Base-by-base conservation (phyloP, 1,140 invertebrate species). In the Heliothis virescens region DNA sequence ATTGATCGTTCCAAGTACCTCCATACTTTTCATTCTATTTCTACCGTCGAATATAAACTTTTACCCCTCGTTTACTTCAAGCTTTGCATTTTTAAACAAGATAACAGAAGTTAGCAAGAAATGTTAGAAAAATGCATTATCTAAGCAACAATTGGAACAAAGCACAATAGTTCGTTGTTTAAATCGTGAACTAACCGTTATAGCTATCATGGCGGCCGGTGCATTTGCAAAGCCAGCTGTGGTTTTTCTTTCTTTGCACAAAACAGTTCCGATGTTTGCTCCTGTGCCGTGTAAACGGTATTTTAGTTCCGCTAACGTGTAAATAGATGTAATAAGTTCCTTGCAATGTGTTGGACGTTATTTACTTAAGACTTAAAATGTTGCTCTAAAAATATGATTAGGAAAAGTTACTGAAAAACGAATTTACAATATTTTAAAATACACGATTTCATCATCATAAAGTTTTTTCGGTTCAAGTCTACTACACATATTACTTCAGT, bases 171-270 rank as follows among this genome's bases (percentile, higher is more conserved):
- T n/a, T 55, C 21, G 13, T 16, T 18, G 50, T 48, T 41, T 74
- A 74, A 60, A 74, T 74, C 41, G 16, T 50, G 72, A 74, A 50
- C 72, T 57, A 52, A 69, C 48, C 18, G 53, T 60, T 52, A 52
- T 52, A 29, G 3, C 21, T 15, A 3, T 21, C 63, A 18, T 47
- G 41, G 62, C 16, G 16, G 12, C 18, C 12, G 5, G 48, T 50
- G 2, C 47, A 26, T 60, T 60, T 60, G 57, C 48, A 50, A 16
- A 52, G 21, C n/a, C 34, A 0, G 53, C 53, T 60, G 72, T 41
- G 57, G 72, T 59, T 74, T 74, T 60, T 60, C 53, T 74, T 74
- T 74, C 55, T 34, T 18, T 26, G 21, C 41, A 57, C 29, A 59
- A 73, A 47, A 57, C 53, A 16, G 52, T 59, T 57, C 26, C 26